Evolutionary conservation across 2,888 invertebrate genomes (phyloP).

Genomic region (Balanococcus diminutus): DNA sequence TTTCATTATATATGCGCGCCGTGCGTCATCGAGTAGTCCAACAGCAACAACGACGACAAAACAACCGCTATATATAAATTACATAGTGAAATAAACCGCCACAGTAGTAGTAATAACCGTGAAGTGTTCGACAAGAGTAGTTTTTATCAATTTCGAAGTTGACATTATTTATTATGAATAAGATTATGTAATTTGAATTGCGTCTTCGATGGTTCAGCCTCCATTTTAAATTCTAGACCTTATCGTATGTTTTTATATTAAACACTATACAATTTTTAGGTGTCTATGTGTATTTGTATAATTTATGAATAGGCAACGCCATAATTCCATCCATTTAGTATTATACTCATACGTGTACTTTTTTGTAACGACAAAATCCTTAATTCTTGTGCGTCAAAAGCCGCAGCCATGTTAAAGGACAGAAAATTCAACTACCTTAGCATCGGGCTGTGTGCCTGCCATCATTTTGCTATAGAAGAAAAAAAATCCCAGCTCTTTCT

Average conservation of each 20-base stretch:
- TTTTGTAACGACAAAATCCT: neutral
- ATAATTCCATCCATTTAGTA: constrained; percentile 45
- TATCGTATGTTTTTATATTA: constrained; percentile 28
- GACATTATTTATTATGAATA: neutral
- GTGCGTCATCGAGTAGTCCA: neutral
- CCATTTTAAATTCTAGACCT: constrained; percentile 38
- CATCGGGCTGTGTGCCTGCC: neutral
- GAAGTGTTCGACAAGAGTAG: constrained; percentile 30
- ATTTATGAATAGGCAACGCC: constrained; percentile 43
- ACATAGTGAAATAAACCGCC: neutral
- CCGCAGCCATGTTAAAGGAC: neutral
- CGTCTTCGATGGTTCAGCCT: constrained; percentile 24
- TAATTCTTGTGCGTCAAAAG: neutral
- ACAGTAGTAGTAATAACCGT: constrained; percentile 27
- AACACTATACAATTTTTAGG: constrained; percentile 5
- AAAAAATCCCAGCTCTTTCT: neutral
- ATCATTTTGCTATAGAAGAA: neutral
- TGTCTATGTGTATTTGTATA: constrained; percentile 36
- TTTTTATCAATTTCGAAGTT: neutral
- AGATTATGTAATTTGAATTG: neutral
- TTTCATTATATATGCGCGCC: neutral
- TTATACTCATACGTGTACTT: neutral
- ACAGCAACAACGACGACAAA: neutral
- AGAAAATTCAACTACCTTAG: constrained; percentile 2
- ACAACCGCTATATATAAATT: constrained; percentile 14